These are phyloP conservation scores for Scaptomyza caliginosa DNA, from an alignment of 2,888 invertebrate species.

Conservation along the genomic window DNA sequence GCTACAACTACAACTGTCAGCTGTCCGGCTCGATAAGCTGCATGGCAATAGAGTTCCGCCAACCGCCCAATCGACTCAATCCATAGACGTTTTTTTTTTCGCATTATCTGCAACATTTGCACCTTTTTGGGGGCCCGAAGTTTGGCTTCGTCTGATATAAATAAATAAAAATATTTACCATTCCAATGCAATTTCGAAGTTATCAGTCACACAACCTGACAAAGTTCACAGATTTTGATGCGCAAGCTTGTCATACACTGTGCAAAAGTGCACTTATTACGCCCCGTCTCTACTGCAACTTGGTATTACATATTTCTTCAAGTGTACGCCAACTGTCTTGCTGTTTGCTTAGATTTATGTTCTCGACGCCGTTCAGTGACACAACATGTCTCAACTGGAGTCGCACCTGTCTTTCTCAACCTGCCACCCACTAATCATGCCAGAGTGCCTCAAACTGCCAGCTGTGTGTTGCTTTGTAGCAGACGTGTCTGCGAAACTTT, in stretches of 20 bases:
- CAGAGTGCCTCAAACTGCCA: slow-evolving; percentile 26
- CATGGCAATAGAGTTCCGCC: neutral
- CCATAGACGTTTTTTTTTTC: neutral
- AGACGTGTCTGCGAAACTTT: slow-evolving; percentile 50
- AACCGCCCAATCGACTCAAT: too few species aligned
- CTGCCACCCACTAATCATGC: slow-evolving; percentile 57
- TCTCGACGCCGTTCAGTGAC: slow-evolving; percentile 43
- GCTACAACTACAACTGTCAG: slow-evolving; percentile 53
- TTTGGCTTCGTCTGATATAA: slow-evolving; percentile 39
- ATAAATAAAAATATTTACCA: slow-evolving; percentile 55
- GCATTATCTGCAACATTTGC: slow-evolving; percentile 42
- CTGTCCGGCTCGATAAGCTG: slow-evolving; percentile 68
- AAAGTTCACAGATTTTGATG: slow-evolving; percentile 41
- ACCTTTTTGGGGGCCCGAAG: slow-evolving; percentile 33
- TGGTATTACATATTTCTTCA: neutral
- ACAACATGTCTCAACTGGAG: slow-evolving; percentile 52
- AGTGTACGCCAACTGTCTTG: slow-evolving; percentile 4
- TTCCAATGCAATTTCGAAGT: slow-evolving; percentile 36
- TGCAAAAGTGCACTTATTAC: too few species aligned
- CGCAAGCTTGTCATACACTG: slow-evolving; percentile 13
- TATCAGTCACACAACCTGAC: slow-evolving; percentile 1
- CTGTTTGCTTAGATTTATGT: slow-evolving; percentile 58
- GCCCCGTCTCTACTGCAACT: too few species aligned
- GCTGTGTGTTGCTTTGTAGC: neutral
- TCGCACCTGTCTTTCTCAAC: slow-evolving; percentile 29